These are phyloP conservation scores for Oceanites oceanicus DNA, from an alignment of 2,113 vertebrate genomes.

Conservation along the genomic window DNA sequence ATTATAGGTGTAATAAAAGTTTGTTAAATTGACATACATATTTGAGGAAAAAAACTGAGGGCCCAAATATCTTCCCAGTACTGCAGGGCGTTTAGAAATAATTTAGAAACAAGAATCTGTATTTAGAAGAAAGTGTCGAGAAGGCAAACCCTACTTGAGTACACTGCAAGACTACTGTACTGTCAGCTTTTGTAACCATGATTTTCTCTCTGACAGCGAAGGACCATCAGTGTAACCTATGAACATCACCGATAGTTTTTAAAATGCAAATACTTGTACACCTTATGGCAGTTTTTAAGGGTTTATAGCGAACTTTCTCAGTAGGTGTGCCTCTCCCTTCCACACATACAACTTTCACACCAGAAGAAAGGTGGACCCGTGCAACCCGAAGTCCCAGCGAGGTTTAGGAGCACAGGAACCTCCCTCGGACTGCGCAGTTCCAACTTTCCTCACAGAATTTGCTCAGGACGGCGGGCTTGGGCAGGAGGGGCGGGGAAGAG, in stretches of 20 bases:
- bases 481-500: background rate
- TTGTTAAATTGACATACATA: background rate
- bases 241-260: fast-evolving
- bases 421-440: background rate
- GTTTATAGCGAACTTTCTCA: background rate
- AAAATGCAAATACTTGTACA: background rate
- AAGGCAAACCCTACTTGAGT: background rate
- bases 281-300: fast-evolving
- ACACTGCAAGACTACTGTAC: fast-evolving
- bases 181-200: background rate
- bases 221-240: fast-evolving
- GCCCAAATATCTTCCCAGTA: background rate
- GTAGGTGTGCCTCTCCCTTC: fast-evolving
- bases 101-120: background rate
- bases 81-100: background rate
- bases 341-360: fast-evolving
- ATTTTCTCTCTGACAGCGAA: background rate
- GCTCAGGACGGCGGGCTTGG: too few relatives aligned
- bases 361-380: fast-evolving
- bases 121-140: background rate
- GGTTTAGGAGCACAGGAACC: fast-evolving
- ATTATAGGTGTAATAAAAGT: background rate
- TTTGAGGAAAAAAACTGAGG: background rate
- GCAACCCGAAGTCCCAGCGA: fast-evolving
- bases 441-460: background rate